Percentiles rank a stretch among this genome's conserved stretches.
These are phyloP conservation scores for Galerucella calmariensis DNA, from an alignment of 2,888 invertebrate genomes.

Conservation along the genomic window DNA sequence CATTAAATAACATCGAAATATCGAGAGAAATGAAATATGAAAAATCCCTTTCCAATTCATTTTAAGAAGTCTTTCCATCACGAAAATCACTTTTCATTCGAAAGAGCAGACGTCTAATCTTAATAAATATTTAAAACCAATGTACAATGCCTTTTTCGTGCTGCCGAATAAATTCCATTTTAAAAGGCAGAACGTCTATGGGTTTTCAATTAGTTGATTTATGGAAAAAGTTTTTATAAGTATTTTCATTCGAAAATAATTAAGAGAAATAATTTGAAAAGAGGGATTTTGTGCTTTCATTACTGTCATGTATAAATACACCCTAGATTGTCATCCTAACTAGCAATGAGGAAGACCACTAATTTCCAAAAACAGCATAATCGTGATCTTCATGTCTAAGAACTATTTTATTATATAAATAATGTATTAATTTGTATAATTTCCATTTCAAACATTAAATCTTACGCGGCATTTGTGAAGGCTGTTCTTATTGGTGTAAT, in stretches of 20 bases:
- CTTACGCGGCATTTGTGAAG: too few relatives aligned
- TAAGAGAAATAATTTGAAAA: constrained; percentile 18
- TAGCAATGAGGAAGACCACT: too few relatives aligned
- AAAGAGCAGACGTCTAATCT: constrained; percentile 25
- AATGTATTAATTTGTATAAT: too few relatives aligned
- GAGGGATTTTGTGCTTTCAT: constrained; percentile 4
- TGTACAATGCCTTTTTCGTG: constrained; percentile 38
- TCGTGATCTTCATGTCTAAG: too few relatives aligned
- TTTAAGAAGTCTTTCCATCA: constrained; percentile 24
- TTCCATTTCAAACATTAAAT: too few relatives aligned
- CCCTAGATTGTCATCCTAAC: too few relatives aligned
- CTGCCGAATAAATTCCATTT: constrained; percentile 34
- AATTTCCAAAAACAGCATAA: too few relatives aligned
- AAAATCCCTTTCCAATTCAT: constrained; percentile 16
- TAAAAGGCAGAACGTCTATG: constrained; percentile 31
- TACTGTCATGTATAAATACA: neutral
- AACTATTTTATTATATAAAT: too few relatives aligned
- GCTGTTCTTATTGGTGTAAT: too few relatives aligned
- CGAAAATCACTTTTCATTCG: constrained; percentile 24
- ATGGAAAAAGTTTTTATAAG: constrained; percentile 27
- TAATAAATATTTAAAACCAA: constrained; percentile 40
- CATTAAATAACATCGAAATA: constrained; percentile 9
- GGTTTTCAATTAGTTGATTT: constrained; percentile 36
- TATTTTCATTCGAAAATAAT: constrained; percentile 27
- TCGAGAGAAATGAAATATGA: constrained; percentile 15